Conservation (phyloP, 2,113 vertebrate genomes). For the Lagenorhynchus albirostris region DNA sequence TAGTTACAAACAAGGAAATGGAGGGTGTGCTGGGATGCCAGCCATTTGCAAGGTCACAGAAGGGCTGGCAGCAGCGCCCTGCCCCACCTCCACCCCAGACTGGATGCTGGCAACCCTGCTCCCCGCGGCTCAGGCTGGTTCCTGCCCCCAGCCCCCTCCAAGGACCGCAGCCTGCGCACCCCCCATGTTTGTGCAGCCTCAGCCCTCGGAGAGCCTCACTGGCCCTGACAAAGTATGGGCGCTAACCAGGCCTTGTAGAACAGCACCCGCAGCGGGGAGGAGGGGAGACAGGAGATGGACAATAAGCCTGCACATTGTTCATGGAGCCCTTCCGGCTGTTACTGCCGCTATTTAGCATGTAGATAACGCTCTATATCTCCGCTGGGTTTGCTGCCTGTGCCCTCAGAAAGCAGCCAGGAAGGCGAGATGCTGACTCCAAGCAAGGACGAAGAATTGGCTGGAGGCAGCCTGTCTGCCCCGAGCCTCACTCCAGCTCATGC, state of each 20-base stretch:
- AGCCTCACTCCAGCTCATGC: neutral
- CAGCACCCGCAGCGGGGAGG: rapidly evolving
- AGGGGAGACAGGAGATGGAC: neutral
- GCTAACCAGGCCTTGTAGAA: neutral
- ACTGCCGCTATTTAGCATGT: conserved; percentile 44
- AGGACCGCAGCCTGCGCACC: rapidly evolving
- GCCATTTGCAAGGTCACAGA: neutral
- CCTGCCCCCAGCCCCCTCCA: neutral
- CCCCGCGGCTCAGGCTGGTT: rapidly evolving
- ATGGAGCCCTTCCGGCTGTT: neutral
- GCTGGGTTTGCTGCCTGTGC: neutral
- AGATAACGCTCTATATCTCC: conserved; percentile 43
- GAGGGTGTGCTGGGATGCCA: rapidly evolving
- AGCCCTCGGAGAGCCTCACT: rapidly evolving
- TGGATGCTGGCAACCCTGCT: rapidly evolving
- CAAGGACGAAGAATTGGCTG: rapidly evolving
- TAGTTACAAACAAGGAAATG: neutral
- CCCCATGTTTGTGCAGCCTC: rapidly evolving
- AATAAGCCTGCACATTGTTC: neutral
- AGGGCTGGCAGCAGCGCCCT: neutral
- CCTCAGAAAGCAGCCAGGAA: neutral
- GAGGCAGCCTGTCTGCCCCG: neutral
- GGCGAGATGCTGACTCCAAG: neutral
- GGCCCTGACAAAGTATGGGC: neutral
- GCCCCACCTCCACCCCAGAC: rapidly evolving